A percentile compares a stretch with the other conserved stretches of the same genome.
phyloP scores from a whole-genome alignment of 2,797 vertebrate genomes.

The Neoniphon sammara region DNA sequence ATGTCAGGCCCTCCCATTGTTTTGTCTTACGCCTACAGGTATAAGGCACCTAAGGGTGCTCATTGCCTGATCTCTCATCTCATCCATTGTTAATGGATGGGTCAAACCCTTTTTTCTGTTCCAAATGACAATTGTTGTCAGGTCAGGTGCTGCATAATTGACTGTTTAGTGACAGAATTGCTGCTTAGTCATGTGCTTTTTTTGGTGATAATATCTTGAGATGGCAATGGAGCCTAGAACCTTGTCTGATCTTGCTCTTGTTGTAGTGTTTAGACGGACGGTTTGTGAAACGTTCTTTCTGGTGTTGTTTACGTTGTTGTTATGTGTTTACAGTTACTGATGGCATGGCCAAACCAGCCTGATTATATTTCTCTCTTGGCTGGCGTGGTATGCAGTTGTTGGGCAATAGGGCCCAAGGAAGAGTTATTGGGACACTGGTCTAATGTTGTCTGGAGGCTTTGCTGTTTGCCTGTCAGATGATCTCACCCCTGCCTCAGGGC shows the following conservation, averaged over 20 bases:
- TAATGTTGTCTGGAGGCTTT: background rate
- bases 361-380: background rate
- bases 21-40: background rate
- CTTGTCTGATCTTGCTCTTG: no score
- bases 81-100: slow-evolving; percentile 2
- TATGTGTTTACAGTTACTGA: no score
- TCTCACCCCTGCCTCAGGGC: no score
- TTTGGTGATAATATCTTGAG: background rate
- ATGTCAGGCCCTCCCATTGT: background rate
- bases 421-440: background rate
- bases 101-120: background rate
- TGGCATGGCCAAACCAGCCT: background rate
- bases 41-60: background rate
- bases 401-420: background rate
- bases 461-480: background rate
- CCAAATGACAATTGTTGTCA: background rate
- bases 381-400: background rate
- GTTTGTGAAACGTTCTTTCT: no score
- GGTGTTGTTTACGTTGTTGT: no score
- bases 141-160: background rate
- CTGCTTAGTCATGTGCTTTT: background rate
- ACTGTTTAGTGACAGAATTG: no score
- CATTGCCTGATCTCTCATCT: background rate
- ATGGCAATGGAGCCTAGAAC: no score
- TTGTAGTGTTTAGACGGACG: background rate